Evolutionary conservation across 30 jellyfish, hydroid and myxozoan species (phyloP).

Genomic region (Turritopsis dohrnii): DNA sequence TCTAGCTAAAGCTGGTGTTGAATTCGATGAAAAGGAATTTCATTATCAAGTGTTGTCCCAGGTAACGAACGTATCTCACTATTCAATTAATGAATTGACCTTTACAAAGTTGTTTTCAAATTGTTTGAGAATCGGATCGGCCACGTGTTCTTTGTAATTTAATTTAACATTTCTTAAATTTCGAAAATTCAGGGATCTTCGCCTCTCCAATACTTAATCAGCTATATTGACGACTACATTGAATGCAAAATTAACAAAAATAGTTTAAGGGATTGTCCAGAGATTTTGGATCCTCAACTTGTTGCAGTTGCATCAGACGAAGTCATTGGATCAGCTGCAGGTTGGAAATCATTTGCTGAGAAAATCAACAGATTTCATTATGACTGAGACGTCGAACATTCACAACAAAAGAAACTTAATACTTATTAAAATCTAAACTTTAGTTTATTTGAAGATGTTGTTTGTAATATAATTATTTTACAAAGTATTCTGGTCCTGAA

Average conservation of each 20-base stretch:
- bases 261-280: constrained; percentile 40
- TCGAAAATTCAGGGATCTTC: constrained; percentile 60
- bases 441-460: neutral
- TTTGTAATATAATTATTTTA: too few relatives aligned
- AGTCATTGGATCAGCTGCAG: constrained; percentile 1
- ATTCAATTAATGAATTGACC: too few relatives aligned
- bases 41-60: constrained; percentile 80
- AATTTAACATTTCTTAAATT: neutral
- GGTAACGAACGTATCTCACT: neutral
- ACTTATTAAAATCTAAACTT: too few relatives aligned
- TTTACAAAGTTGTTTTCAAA: too few relatives aligned
- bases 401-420: too few relatives aligned
- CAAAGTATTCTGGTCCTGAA: too few relatives aligned
- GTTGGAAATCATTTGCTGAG: constrained; percentile 26
- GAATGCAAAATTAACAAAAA: constrained; percentile 62
- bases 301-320: neutral
- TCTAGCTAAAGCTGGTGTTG: constrained; percentile 40
- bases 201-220: constrained; percentile 58
- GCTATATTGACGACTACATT: constrained; percentile 59
- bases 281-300: constrained; percentile 49
- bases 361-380: neutral
- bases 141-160: too few relatives aligned
- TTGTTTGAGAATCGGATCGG: too few relatives aligned
- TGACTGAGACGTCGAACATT: neutral
- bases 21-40: constrained; percentile 72